Conservation (phyloP, 2,888 invertebrate genomes). For the Pomacea canaliculata region DNA sequence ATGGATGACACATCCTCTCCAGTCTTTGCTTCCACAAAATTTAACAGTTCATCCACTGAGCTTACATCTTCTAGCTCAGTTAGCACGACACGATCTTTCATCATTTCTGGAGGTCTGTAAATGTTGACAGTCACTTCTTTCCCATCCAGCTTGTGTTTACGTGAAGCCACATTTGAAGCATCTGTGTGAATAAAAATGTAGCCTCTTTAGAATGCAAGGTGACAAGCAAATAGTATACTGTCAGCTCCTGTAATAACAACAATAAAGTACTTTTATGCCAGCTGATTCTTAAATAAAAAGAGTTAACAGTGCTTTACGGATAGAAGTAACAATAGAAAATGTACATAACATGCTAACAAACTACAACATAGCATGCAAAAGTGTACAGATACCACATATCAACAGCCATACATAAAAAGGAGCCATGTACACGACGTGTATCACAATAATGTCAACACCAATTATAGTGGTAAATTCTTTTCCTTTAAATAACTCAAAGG, state of each 20-base stretch:
- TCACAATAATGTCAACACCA: no score
- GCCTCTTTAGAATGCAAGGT: not conserved
- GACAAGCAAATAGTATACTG: not conserved
- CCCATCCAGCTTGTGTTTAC: slow-evolving; percentile 3
- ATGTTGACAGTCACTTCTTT: not conserved
- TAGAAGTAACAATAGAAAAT: no score
- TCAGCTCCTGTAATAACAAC: not conserved
- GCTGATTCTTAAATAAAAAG: no score
- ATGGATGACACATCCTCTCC: not conserved
- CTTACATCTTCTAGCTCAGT: slow-evolving; percentile 5
- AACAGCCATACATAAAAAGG: no score
- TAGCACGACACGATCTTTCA: slow-evolving; percentile 14
- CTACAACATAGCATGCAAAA: no score
- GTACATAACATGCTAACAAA: no score
- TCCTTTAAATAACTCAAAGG: no score
- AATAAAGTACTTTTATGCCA: not conserved
- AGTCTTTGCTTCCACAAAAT: slow-evolving; percentile 10
- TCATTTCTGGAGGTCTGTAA: slow-evolving; percentile 16
- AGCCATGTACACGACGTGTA: no score
- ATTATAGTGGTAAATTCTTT: no score
- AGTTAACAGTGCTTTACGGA: no score
- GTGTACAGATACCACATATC: no score
- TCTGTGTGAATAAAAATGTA: not conserved
- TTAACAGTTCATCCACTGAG: not conserved
- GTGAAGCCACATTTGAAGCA: slow-evolving; percentile 5